Percentiles rank a stretch among this genome's conserved stretches.
These are phyloP conservation scores for Sebastiscus albofasciatus DNA, from an alignment of 2,797 vertebrate genomes.

Conservation along the genomic window DNA sequence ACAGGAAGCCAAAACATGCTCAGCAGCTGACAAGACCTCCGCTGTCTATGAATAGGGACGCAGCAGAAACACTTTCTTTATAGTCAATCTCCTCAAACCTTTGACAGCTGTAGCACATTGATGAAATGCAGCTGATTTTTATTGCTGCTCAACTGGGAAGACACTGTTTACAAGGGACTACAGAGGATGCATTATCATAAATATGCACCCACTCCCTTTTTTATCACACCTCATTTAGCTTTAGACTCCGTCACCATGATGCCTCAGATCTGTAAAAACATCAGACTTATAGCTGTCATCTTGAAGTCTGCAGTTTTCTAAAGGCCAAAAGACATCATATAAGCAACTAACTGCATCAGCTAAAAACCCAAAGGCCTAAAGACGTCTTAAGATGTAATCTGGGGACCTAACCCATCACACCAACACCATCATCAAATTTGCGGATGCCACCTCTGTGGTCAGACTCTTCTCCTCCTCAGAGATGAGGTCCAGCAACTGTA, in stretches of 20 bases:
- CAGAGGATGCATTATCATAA: background rate
- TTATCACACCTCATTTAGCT: background rate
- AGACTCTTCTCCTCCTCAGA: background rate
- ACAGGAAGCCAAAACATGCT: slow-evolving; percentile 15
- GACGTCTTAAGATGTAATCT: background rate
- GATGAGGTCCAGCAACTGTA: background rate
- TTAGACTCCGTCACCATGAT: background rate
- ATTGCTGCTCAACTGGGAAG: background rate
- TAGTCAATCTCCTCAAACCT: background rate
- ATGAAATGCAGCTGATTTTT: background rate
- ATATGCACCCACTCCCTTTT: background rate
- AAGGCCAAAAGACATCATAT: background rate
- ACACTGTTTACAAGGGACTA: background rate
- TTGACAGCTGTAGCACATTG: background rate
- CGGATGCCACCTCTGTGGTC: background rate
- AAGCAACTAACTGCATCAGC: background rate
- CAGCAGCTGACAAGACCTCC: background rate
- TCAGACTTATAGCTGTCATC: background rate
- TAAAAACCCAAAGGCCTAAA: background rate
- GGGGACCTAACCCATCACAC: background rate
- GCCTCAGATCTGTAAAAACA: background rate
- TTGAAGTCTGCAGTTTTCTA: background rate
- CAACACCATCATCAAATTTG: background rate
- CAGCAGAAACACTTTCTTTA: background rate
- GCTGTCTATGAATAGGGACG: background rate